A percentile compares a stretch with the other conserved stretches of the same genome.
These are phyloP conservation scores for Megamerina dolium DNA, from an alignment of 2,888 invertebrate species.

Conservation along the genomic window DNA sequence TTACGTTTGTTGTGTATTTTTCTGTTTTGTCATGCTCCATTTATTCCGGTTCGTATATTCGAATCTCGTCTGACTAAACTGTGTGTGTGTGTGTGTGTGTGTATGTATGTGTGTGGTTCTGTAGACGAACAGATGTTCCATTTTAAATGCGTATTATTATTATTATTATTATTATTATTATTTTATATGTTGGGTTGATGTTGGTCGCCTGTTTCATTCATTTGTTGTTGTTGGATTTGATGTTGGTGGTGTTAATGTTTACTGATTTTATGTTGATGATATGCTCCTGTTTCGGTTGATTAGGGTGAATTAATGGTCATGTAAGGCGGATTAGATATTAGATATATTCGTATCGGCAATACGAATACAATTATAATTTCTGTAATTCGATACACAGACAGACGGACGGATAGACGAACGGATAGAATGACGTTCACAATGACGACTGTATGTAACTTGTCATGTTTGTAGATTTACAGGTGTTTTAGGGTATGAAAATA, in stretches of 20 bases:
- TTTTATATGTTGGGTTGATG: not conserved
- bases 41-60: constrained; percentile 49
- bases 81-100: too few relatives aligned
- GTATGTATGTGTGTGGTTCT: too few relatives aligned
- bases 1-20: constrained; percentile 11
- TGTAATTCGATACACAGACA: constrained; percentile 40
- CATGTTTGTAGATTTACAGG: too few relatives aligned
- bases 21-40: constrained; percentile 49
- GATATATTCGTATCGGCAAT: too few relatives aligned
- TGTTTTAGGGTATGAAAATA: too few relatives aligned
- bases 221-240: constrained; percentile 1
- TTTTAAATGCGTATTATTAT: constrained; percentile 48
- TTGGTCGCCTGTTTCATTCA: constrained; percentile 3
- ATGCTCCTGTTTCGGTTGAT: constrained; percentile 37
- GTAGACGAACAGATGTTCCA: constrained; percentile 50
- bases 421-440: not conserved
- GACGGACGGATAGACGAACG: constrained; percentile 17
- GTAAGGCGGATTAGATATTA: constrained; percentile 46
- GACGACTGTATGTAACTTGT: too few relatives aligned
- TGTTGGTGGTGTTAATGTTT: not conserved
- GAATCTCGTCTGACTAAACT: too few relatives aligned
- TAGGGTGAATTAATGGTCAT: constrained; percentile 50
- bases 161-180: constrained; percentile 27
- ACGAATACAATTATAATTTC: constrained; percentile 47
- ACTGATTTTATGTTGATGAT: constrained; percentile 16